These are phyloP conservation scores for Carterocephalus palaemon DNA, from an alignment of 2,888 invertebrate species.

Conservation along the genomic window DNA sequence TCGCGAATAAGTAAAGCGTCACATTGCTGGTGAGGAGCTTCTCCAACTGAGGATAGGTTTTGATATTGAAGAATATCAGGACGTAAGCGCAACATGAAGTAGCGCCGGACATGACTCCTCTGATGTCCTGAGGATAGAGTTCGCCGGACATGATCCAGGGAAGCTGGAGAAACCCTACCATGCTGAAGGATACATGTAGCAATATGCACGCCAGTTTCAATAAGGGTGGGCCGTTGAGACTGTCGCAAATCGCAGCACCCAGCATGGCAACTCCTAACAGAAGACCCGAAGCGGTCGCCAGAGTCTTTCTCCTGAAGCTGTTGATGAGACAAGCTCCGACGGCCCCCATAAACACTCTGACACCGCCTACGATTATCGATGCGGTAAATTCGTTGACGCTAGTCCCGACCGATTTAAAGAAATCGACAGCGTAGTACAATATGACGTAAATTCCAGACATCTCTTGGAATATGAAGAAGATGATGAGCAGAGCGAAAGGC, in stretches of 20 bases:
- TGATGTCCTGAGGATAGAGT: slow-evolving; percentile 82
- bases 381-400: slow-evolving; percentile 82
- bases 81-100: slow-evolving; percentile 84
- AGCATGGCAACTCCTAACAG: slow-evolving; percentile 82
- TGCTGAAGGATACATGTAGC: slow-evolving; percentile 84
- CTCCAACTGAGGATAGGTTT: slow-evolving; percentile 83
- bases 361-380: slow-evolving; percentile 83
- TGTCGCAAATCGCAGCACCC: slow-evolving; percentile 80
- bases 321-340: slow-evolving; percentile 83
- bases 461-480: slow-evolving; percentile 84
- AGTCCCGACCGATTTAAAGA: slow-evolving; percentile 83
- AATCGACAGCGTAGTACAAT: slow-evolving; percentile 84
- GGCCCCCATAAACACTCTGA: slow-evolving; percentile 82
- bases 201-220: slow-evolving; percentile 80
- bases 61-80: slow-evolving; percentile 84
- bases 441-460: slow-evolving; percentile 86
- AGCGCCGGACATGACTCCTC: slow-evolving; percentile 84
- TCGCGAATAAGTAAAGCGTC: slow-evolving; percentile 81
- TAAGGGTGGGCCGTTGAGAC: slow-evolving; percentile 72
- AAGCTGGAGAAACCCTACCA: slow-evolving; percentile 85
- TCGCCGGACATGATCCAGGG: slow-evolving; percentile 88
- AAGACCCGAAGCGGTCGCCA: slow-evolving; percentile 82
- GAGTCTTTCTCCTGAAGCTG: slow-evolving; percentile 79
- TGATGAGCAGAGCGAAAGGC: slow-evolving; percentile 82
- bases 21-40: slow-evolving; percentile 78